These are phyloP conservation scores for Tetramorium bicarinatum DNA, from an alignment of 2,888 invertebrate genomes.

Conservation along the genomic window DNA sequence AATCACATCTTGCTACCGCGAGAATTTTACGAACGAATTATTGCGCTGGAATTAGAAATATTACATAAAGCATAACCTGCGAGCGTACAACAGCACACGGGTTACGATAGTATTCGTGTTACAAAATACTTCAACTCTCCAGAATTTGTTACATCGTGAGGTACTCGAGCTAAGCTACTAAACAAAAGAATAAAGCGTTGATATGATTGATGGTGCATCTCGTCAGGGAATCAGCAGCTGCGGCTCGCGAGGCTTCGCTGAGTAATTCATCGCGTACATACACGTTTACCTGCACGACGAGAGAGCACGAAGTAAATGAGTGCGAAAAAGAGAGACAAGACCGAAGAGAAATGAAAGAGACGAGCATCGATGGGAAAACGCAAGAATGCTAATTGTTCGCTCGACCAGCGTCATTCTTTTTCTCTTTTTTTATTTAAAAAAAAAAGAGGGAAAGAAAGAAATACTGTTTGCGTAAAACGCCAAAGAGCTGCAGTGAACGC, in stretches of 20 bases:
- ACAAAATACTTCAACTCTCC: slow-evolving; percentile 47
- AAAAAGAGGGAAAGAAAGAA: neutral
- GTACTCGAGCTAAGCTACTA: slow-evolving; percentile 52
- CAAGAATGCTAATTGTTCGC: slow-evolving; percentile 50
- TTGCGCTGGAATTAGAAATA: slow-evolving; percentile 35
- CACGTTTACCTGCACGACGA: slow-evolving; percentile 64
- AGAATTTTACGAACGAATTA: slow-evolving; percentile 21
- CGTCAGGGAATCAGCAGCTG: slow-evolving; percentile 82
- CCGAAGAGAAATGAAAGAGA: slow-evolving; percentile 24
- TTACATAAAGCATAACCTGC: slow-evolving; percentile 35
- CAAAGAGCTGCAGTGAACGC: slow-evolving; percentile 13
- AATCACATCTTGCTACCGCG: slow-evolving; percentile 6
- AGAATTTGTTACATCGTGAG: slow-evolving; percentile 46
- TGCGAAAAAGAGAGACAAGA: slow-evolving; percentile 58
- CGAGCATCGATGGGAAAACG: slow-evolving; percentile 27
- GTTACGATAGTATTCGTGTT: slow-evolving; percentile 41
- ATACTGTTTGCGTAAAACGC: slow-evolving; percentile 28
- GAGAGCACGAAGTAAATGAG: slow-evolving; percentile 46
- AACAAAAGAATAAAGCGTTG: slow-evolving; percentile 67
- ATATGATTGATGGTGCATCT: slow-evolving; percentile 81
- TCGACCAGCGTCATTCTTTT: neutral
- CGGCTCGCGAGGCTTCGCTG: slow-evolving; percentile 74
- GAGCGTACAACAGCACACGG: slow-evolving; percentile 13
- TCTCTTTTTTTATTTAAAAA: neutral
- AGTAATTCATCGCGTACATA: slow-evolving; percentile 81